Evolutionary conservation across 2,797 vertebrate genomes (phyloP).

Genomic region (Neomorphus geoffroyi): DNA sequence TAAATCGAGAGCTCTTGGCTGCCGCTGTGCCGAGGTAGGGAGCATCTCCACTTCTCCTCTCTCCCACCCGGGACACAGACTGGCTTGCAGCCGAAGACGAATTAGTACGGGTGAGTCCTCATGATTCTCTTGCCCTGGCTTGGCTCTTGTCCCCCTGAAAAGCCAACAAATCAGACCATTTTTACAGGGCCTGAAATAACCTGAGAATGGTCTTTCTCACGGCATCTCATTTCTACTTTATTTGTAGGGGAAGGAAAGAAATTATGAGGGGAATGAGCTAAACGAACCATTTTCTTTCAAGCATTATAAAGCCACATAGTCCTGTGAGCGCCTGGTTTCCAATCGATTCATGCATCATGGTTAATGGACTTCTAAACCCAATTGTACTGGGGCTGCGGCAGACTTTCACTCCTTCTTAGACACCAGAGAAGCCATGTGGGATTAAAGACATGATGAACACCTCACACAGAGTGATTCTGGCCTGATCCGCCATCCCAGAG

Average conservation of each 20-base stretch:
- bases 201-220: background rate
- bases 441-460: background rate
- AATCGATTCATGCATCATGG: rapidly evolving
- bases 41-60: constrained; percentile 13
- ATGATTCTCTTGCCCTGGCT: background rate
- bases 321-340: background rate
- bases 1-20: constrained; percentile 29
- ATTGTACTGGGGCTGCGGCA: background rate
- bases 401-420: background rate
- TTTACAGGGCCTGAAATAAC: background rate
- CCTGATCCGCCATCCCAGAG: background rate
- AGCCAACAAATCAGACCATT: background rate
- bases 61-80: background rate
- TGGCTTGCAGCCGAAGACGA: background rate
- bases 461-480: background rate
- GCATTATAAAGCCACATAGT: background rate
- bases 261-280: background rate
- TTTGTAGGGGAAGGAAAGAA: background rate
- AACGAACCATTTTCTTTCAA: background rate
- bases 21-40: background rate
- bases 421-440: background rate
- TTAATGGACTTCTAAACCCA: background rate
- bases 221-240: background rate
- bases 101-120: rapidly evolving
- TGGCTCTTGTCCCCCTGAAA: background rate